phyloP scores from a whole-genome alignment of 2,113 vertebrate genomes.

The Laticauda colubrina region DNA sequence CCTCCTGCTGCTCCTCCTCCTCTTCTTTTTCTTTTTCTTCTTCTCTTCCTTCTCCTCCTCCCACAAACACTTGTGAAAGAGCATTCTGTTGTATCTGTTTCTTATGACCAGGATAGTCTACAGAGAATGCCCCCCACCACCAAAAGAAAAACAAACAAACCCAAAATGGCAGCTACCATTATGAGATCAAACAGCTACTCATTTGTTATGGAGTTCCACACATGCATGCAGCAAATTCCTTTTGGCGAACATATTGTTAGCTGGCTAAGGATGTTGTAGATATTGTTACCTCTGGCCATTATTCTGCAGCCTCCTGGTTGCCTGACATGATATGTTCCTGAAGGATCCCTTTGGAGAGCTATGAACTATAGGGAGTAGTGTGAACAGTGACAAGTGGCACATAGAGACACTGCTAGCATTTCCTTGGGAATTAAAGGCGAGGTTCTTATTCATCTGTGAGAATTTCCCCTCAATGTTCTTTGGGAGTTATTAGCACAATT shows the following conservation, averaged over 20 bases:
- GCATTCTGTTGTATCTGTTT: neutral
- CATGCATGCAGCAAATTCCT: neutral
- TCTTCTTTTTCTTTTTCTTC: too few species aligned
- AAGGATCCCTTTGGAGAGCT: neutral
- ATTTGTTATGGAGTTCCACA: neutral
- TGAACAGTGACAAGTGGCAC: neutral
- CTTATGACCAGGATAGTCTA: neutral
- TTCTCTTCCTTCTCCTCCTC: neutral
- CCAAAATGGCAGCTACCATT: neutral
- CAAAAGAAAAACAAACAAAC: neutral
- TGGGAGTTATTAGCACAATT: neutral
- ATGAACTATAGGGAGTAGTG: neutral
- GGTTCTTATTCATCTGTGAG: neutral
- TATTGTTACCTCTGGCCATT: neutral
- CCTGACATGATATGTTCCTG: neutral
- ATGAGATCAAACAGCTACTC: neutral
- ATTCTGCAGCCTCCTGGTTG: neutral
- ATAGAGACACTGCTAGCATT: neutral
- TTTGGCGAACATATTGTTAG: neutral
- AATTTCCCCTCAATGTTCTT: neutral
- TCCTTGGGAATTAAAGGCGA: neutral
- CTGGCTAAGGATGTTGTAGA: neutral
- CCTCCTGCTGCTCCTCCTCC: too few species aligned
- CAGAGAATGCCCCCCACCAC: neutral
- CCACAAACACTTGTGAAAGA: neutral